Evolutionary conservation across 2,888 invertebrate genomes (phyloP).

Genomic region (Trichacis sp.): DNA sequence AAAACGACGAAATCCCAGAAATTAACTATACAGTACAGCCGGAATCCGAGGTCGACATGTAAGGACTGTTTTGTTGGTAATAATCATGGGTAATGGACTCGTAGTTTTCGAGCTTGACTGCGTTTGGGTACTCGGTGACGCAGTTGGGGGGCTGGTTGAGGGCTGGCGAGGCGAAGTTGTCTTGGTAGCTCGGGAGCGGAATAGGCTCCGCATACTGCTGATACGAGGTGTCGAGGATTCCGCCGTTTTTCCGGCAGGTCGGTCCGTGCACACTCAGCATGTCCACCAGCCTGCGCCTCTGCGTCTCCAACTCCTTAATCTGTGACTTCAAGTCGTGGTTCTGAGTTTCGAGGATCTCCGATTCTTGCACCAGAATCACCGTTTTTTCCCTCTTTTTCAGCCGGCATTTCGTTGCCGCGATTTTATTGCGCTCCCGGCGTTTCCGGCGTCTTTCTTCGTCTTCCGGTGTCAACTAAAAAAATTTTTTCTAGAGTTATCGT

Average conservation of each 20-base stretch:
- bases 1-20: background rate
- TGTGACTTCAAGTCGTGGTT: slow-evolving; percentile 87
- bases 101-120: slow-evolving; percentile 64
- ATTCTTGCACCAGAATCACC: slow-evolving; percentile 86
- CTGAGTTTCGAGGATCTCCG: slow-evolving; percentile 86
- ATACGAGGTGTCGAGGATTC: slow-evolving; percentile 62
- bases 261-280: slow-evolving; percentile 83
- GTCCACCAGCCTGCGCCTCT: slow-evolving; percentile 82
- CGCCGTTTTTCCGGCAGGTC: slow-evolving; percentile 74
- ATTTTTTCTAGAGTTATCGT: too few relatives aligned
- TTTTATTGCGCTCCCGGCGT: slow-evolving; percentile 91
- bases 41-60: slow-evolving; percentile 60
- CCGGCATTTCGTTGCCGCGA: slow-evolving; percentile 94
- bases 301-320: slow-evolving; percentile 84
- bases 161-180: slow-evolving; percentile 60
- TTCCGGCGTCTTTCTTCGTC: slow-evolving; percentile 89
- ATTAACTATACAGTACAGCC: slow-evolving; percentile 61
- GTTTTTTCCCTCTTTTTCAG: slow-evolving; percentile 93
- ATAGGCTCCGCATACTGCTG: slow-evolving; percentile 60
- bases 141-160: slow-evolving; percentile 62
- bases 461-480: slow-evolving; percentile 83
- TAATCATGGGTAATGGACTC: slow-evolving; percentile 56
- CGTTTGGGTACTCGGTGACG: slow-evolving; percentile 62
- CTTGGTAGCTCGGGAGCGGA: slow-evolving; percentile 63
- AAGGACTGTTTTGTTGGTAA: slow-evolving; percentile 61